phyloP scores from a whole-genome alignment of 2,888 invertebrate species.

The Oscheius onirici region DNA sequence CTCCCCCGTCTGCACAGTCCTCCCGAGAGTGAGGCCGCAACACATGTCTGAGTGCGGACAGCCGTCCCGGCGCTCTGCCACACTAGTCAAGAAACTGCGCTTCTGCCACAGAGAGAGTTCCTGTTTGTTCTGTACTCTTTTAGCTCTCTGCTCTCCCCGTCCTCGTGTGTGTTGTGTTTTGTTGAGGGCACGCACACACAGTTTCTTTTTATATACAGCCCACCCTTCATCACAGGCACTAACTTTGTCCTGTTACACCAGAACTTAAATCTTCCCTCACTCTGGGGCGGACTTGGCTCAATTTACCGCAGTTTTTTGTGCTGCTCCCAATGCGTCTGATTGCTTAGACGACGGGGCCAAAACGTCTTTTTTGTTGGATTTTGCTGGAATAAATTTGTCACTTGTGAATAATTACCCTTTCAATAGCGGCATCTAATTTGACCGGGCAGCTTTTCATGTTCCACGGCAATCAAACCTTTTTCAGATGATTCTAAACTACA shows the following conservation, averaged over 20 bases:
- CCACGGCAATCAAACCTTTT: neutral
- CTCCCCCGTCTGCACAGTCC: slow-evolving; percentile 18
- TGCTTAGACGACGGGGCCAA: neutral
- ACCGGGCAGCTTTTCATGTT: neutral
- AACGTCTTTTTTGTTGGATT: neutral
- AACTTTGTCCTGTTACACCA: slow-evolving; percentile 1
- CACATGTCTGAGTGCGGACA: slow-evolving; percentile 30
- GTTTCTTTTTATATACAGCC: neutral
- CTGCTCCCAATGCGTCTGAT: slow-evolving; percentile 7
- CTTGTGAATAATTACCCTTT: slow-evolving; percentile 23
- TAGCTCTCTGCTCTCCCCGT: neutral
- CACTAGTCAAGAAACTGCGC: slow-evolving; percentile 5
- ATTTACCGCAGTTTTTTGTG: slow-evolving; percentile 23
- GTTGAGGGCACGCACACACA: neutral
- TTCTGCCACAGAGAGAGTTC: slow-evolving; percentile 12
- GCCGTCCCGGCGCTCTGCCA: slow-evolving; percentile 20
- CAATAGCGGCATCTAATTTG: slow-evolving; percentile 3
- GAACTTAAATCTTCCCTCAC: neutral
- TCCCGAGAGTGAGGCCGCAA: slow-evolving; percentile 12
- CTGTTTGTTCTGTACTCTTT: slow-evolving; percentile 26
- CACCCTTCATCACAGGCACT: neutral
- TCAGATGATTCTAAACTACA: slow-evolving; percentile 22
- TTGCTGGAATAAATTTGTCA: slow-evolving; percentile 7
- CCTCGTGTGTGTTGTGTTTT: slow-evolving; percentile 8
- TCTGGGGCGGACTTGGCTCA: neutral